Conservation (phyloP, 2,113 vertebrate species). For the Jaculus jaculus region DNA sequence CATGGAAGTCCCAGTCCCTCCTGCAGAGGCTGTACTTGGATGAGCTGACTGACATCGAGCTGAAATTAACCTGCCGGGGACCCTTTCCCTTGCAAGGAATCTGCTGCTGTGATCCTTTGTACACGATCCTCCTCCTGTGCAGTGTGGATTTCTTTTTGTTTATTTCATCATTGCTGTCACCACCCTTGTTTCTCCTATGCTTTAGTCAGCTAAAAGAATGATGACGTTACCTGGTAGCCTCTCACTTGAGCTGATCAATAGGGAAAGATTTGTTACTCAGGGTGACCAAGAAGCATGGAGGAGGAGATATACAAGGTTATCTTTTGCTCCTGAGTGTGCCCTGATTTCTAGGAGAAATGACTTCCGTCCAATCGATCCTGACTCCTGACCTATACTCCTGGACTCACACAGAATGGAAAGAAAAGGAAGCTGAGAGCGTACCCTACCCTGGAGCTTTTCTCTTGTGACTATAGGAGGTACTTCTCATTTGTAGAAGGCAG, state of each 20-base stretch:
- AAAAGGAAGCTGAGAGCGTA: not conserved
- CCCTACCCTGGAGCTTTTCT: not conserved
- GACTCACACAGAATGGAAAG: not conserved
- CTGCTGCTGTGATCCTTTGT: not conserved
- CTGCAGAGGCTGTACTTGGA: constrained; percentile 50
- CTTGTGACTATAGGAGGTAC: not conserved
- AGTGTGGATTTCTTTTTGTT: constrained; percentile 61
- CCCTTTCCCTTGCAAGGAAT: constrained; percentile 38
- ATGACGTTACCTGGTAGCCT: constrained; percentile 80
- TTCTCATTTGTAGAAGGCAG: not conserved
- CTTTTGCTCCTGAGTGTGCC: constrained; percentile 61
- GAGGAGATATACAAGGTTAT: constrained; percentile 78
- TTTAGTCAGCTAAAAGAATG: constrained; percentile 82
- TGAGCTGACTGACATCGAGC: constrained; percentile 20
- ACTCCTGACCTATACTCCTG: not conserved
- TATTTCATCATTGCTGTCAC: constrained; percentile 47
- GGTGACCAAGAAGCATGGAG: constrained; percentile 77
- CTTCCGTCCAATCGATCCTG: constrained; percentile 52
- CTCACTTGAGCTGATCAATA: constrained; percentile 76
- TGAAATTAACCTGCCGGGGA: constrained; percentile 31
- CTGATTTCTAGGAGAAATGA: constrained; percentile 29
- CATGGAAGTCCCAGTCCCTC: constrained; percentile 51
- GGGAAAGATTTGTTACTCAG: constrained; percentile 77
- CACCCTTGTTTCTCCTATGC: constrained; percentile 82
- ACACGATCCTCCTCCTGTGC: not conserved